Evolutionary conservation across 2,113 vertebrate species (phyloP), one percentile per base, ranked within the genome.

Genomic region (Oreochromis niloticus): DNA sequence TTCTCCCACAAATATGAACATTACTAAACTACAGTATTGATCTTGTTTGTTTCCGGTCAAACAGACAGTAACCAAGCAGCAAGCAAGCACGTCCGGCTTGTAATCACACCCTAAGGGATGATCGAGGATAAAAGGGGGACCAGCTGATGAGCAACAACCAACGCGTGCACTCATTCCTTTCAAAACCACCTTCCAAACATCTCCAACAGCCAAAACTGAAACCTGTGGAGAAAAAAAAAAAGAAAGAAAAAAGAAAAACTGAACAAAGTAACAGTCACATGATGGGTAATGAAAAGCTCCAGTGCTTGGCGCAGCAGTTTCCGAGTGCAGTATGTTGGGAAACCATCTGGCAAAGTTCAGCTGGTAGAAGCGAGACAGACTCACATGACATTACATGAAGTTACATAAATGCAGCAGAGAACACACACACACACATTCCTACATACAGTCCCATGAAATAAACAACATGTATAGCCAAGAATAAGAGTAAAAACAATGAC

Each of bases 131-230:
- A 87, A 78, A 92, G 85, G 83, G 83, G 88, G 85, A 93, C 87
- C 90, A 88, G 92, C 90, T 91, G 93, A 89, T 61, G 90, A 91
- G 87, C 92, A 93, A 93, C 87, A 93, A 90, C 66, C 91, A 88
- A 89, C 54, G 66, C 80, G 88, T 87, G 92, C 84, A 92, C 94
- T 96, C 90, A 95, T 95, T 96, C 91, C 86, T 93, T 87, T 96
- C 90, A 94, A 93, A 95, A 92, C 83, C 90, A 90, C 89, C 93
- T 90, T 93, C 93, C 92, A 94, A 91, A 91, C 94, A 93, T 92
- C 92, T 92, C 92, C 88, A 94, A 79, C 92, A 92, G 88, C 89
- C 93, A 93, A 94, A 90, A 94, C 87, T 63, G 56, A 87, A 92
- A 94, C 94, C 96, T 96, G 95, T 30, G 87, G 82, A 92, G 89